Conservation (phyloP, 2,113 vertebrate species). For the Vicugna pacos region DNA sequence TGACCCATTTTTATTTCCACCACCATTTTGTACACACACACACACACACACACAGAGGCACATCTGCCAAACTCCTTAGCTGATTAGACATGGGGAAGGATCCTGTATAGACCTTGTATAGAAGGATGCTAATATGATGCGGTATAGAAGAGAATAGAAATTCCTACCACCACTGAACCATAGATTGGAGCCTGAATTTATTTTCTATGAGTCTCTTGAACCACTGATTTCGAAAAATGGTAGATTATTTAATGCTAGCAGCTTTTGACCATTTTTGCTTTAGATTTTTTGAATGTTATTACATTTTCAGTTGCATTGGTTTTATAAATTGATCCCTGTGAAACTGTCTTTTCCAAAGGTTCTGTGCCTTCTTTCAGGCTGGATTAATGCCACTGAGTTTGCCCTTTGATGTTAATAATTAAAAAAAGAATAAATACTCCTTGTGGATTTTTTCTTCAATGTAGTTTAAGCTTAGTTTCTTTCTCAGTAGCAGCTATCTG, state of each 20-base stretch:
- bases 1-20: neutral
- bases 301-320: conserved; percentile 36
- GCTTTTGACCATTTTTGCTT: conserved; percentile 41
- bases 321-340: conserved; percentile 60
- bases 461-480: conserved; percentile 24
- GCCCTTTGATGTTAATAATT: conserved; percentile 82
- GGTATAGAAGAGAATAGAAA: conserved; percentile 31
- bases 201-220: neutral
- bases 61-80: neutral
- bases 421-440: conserved; percentile 68
- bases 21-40: neutral
- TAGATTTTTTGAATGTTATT: conserved; percentile 25
- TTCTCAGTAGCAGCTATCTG: conserved; percentile 34
- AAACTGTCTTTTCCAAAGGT: conserved; percentile 66
- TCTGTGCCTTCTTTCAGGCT: conserved; percentile 65
- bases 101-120: neutral
- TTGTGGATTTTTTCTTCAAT: conserved; percentile 58
- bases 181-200: neutral
- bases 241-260: neutral
- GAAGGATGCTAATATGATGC: neutral
- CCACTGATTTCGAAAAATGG: conserved; percentile 7
- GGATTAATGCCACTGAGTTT: conserved; percentile 67
- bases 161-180: neutral
- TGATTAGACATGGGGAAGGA: neutral
- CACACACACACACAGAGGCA: neutral